phyloP scores from a whole-genome alignment of 1,140 invertebrate genomes.

The Apolygus lucorum region DNA sequence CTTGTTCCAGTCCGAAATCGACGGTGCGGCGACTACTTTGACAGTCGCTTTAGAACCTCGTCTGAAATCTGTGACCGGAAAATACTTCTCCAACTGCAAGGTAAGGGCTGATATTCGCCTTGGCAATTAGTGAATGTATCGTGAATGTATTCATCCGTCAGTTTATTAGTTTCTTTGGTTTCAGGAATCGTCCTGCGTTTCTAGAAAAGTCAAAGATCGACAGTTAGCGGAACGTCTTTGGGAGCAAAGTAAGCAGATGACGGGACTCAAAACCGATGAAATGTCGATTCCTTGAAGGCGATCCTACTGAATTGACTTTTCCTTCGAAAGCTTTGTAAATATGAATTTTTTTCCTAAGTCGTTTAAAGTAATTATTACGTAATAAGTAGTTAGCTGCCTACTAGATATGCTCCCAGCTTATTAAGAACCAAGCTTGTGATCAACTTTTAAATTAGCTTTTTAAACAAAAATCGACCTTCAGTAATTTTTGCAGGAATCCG shows the following conservation, averaged over 20 bases:
- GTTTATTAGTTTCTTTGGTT: background rate
- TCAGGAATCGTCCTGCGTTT: slow-evolving; percentile 11
- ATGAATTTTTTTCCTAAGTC: too few relatives aligned
- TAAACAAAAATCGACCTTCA: too few relatives aligned
- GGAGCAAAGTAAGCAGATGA: background rate
- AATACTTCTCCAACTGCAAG: slow-evolving; percentile 25
- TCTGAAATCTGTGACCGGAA: slow-evolving; percentile 5
- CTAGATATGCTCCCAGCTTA: too few relatives aligned
- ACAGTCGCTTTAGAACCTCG: slow-evolving; percentile 8
- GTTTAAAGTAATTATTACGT: too few relatives aligned
- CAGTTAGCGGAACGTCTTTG: slow-evolving; percentile 13
- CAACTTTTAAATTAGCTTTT: too few relatives aligned
- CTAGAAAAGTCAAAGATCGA: slow-evolving; percentile 14
- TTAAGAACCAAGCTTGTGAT: too few relatives aligned
- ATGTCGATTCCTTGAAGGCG: background rate
- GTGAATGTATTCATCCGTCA: background rate
- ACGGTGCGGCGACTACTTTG: slow-evolving; percentile 20
- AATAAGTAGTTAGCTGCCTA: too few relatives aligned
- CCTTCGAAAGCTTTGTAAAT: too few relatives aligned
- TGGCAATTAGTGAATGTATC: background rate
- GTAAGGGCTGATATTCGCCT: slow-evolving; percentile 8
- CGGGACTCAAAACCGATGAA: background rate
- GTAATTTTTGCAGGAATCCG: too few relatives aligned
- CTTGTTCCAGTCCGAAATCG: slow-evolving; percentile 10
- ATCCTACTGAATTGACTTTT: too few relatives aligned